phyloP scores from a whole-genome alignment of 2,797 vertebrate species.

The Parauchenoglanis ngamensis region DNA sequence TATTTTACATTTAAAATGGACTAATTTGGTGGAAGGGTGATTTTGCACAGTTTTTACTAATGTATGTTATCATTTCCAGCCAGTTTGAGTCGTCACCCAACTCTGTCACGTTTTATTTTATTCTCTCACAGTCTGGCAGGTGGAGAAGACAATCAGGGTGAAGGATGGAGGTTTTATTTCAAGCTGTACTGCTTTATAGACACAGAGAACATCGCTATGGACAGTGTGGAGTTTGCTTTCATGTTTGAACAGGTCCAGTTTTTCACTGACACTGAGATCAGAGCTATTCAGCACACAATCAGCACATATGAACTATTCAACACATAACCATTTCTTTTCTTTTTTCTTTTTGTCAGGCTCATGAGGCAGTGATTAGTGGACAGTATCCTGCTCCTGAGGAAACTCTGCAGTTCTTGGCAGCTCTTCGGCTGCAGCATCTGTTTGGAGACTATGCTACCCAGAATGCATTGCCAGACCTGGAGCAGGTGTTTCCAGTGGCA shows the following conservation, averaged over 20 bases:
- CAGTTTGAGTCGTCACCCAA: background rate
- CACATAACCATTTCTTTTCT: background rate
- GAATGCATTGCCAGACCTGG: conserved; percentile 76
- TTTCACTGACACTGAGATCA: background rate
- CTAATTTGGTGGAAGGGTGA: no score
- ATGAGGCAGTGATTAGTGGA: conserved; percentile 91
- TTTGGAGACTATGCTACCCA: conserved; percentile 80
- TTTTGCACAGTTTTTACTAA: background rate
- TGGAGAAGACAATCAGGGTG: conserved; percentile 76
- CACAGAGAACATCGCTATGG: conserved; percentile 86
- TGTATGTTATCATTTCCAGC: background rate
- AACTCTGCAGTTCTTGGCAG: conserved; percentile 91
- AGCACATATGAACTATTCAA: no score
- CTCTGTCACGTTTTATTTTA: background rate
- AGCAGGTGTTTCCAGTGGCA: conserved; percentile 87
- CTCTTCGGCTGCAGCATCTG: conserved; percentile 90
- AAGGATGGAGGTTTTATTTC: conserved; percentile 95
- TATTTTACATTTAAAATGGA: background rate
- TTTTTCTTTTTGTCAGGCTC: conserved; percentile 76
- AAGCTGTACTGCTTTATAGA: conserved; percentile 98
- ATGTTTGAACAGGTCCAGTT: conserved; percentile 95
- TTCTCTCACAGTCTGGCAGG: conserved; percentile 76
- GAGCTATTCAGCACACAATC: no score
- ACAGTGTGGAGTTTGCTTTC: conserved; percentile 97
- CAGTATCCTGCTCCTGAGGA: conserved; percentile 95